A percentile compares a stretch with the other conserved stretches of the same genome.
Conservation (phyloP, 92 coral and sea anemone genomes). For the Parazoanthus darwini region DNA sequence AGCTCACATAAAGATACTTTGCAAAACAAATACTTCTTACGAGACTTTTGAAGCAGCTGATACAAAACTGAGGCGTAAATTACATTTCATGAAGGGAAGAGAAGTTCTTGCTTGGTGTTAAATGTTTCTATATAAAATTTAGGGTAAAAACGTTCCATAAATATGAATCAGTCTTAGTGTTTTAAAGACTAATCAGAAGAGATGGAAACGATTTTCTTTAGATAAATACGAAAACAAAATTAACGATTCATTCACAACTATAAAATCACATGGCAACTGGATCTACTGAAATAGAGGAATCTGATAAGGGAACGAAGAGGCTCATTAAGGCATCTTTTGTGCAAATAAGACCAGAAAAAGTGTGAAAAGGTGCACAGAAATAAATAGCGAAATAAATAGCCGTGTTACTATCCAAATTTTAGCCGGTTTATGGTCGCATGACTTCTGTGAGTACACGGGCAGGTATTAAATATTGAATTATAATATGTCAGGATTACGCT, state of each 20-base stretch:
- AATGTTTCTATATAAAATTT: not conserved
- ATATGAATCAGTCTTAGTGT: not conserved
- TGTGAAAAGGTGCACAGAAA: not conserved
- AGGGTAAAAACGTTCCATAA: too few species aligned
- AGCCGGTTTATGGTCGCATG: not conserved
- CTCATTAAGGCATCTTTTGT: not conserved
- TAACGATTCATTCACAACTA: not conserved
- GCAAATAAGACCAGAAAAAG: not conserved
- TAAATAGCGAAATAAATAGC: not conserved
- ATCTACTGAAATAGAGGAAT: not conserved
- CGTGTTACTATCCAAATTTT: not conserved
- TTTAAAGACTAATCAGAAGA: not conserved
- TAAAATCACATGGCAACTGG: not conserved
- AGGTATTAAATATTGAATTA: not conserved
- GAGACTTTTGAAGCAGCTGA: not conserved
- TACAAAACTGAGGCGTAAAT: not conserved
- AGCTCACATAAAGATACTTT: not conserved
- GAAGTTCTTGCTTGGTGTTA: not conserved
- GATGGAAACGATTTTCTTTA: not conserved
- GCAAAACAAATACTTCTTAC: not conserved
- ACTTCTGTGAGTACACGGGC: not conserved
- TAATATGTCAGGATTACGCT: not conserved
- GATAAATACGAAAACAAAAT: not conserved
- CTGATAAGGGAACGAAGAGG: not conserved
- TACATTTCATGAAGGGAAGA: not conserved